Percentiles rank a stretch among this genome's conserved stretches.
phyloP scores from a whole-genome alignment of 2,797 vertebrate species.

The Gymnothorax reevesii region DNA sequence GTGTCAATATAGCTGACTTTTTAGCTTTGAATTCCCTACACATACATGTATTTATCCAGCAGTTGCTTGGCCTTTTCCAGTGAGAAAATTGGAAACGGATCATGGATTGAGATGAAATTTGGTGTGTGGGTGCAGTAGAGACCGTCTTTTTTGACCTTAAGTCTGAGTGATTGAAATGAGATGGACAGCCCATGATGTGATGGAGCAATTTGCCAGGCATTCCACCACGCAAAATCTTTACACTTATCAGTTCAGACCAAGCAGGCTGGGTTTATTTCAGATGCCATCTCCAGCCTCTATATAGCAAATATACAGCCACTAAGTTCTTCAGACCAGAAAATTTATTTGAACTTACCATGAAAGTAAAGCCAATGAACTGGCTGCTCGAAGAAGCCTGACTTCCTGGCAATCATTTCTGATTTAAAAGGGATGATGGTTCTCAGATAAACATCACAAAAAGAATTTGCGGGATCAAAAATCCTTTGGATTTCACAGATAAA shows the following conservation, averaged over 20 bases:
- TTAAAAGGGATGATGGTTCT: not conserved
- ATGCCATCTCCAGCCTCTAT: constrained; percentile 11
- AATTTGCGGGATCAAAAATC: not conserved
- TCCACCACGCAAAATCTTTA: not conserved
- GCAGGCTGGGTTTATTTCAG: constrained; percentile 9
- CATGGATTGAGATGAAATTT: not conserved
- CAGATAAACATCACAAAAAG: not conserved
- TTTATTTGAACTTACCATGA: not conserved
- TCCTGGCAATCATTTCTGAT: not conserved
- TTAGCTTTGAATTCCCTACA: not conserved
- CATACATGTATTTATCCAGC: not conserved
- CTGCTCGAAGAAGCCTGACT: not conserved
- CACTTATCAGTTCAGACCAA: constrained; percentile 7
- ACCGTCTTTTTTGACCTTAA: not conserved
- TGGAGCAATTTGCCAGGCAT: constrained; percentile 11
- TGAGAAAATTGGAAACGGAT: constrained; percentile 11
- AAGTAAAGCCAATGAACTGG: not conserved
- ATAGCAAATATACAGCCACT: not conserved
- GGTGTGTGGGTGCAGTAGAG: not conserved
- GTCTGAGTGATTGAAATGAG: not conserved
- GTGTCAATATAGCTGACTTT: not conserved
- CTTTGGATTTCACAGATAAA: not conserved
- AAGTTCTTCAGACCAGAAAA: not conserved
- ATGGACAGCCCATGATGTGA: constrained; percentile 8
- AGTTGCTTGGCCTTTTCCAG: not conserved